These are phyloP conservation scores for Alsophila aescularia DNA, from an alignment of 2,888 invertebrate genomes.

Conservation along the genomic window DNA sequence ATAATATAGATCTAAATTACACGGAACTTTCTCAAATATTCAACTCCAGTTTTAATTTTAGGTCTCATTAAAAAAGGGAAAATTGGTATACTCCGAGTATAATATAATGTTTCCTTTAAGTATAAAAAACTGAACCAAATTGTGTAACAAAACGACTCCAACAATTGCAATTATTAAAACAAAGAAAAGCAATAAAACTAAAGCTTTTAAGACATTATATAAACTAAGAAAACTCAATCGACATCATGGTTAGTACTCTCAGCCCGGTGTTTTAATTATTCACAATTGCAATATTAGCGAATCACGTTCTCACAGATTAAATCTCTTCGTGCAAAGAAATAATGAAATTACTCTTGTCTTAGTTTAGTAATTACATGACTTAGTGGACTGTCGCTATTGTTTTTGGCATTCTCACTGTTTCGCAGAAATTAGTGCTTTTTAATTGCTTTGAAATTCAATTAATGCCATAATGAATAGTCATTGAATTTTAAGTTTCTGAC, in stretches of 20 bases:
- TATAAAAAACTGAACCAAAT: no score
- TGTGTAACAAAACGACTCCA: not conserved
- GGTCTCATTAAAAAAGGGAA: no score
- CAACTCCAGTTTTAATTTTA: no score
- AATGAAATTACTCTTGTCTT: slow-evolving; percentile 14
- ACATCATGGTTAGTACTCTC: not conserved
- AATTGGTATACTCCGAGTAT: no score
- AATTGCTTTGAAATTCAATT: slow-evolving; percentile 34
- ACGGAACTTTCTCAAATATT: no score
- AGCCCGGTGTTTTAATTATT: not conserved
- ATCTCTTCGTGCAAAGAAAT: slow-evolving; percentile 26
- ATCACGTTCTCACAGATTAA: slow-evolving; percentile 18
- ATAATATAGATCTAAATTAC: no score
- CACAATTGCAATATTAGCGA: slow-evolving; percentile 4
- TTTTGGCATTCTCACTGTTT: slow-evolving; percentile 31
- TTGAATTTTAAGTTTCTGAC: not conserved
- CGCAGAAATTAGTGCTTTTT: slow-evolving; percentile 22
- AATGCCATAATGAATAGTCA: slow-evolving; percentile 11
- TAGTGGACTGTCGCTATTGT: slow-evolving; percentile 32
- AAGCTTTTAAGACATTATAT: slow-evolving; percentile 5
- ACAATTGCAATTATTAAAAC: not conserved
- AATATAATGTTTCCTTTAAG: no score
- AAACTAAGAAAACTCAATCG: slow-evolving; percentile 6
- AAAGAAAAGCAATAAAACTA: not conserved
- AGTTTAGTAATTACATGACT: slow-evolving; percentile 33